Evolutionary conservation across 2,888 invertebrate genomes (phyloP), one percentile per base, ranked within the genome.

Genomic region (Netelia inedita): DNA sequence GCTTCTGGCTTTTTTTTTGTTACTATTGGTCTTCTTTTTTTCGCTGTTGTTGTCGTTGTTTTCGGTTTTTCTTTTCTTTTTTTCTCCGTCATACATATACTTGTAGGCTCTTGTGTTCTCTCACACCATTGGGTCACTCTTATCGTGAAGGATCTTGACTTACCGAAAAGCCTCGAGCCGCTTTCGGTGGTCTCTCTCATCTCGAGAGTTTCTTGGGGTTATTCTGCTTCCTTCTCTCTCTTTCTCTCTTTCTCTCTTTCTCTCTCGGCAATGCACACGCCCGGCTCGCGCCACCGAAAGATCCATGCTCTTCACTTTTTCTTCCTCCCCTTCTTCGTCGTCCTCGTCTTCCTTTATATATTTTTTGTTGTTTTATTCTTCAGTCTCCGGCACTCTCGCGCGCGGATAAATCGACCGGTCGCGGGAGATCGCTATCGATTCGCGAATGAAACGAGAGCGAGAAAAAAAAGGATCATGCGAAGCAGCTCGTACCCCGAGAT

Each of bases 61-160:
- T 50, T 55, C n/a, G n/a, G 35, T 84, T 83, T 65, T 84, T 84
- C 63, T 55, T 41, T 46, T 46, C 2, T 61, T 61, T 5, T 35
- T 10, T 16, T 43, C 46, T 68, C 9, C 35, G 21, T 65, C 50
- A 19, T n/a, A 65, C 19, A 19, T 35, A 41, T 65, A 35, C 74
- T 79, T 79, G 74, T 74, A 72, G 82, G 43, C 73, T 63, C 78
- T 83, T 79, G 74, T 75, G 79, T 79, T 74, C 61, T 59, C 76
- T 84, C 78, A 73, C 83, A 86, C 85, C 74, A 75, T 53, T 43
- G 68, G 75, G 63, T 75, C 61, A 53, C 28, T 69, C 81, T 83
- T 86, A 86, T 86, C 83, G 74, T 71, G 73, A 80, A 80, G 65
- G 79, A 86, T 86, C 85, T 86, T 83, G 86, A 86, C 83, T 86